Conservation (phyloP, 2,113 vertebrate species). For the Eulemur rufifrons region DNA sequence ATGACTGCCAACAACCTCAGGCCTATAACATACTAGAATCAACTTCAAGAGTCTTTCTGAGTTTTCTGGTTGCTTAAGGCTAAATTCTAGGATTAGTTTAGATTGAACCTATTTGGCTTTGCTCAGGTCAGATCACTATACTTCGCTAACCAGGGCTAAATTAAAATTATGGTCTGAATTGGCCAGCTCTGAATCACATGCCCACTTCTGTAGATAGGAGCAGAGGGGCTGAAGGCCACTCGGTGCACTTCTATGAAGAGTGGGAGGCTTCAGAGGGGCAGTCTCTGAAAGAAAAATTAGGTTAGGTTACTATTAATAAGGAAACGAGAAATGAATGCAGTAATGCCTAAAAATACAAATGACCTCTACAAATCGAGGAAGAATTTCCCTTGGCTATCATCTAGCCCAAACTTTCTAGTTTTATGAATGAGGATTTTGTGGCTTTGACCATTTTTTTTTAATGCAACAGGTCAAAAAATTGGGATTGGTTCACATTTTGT, state of each 20-base stretch:
- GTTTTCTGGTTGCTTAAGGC: neutral
- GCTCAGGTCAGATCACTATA: neutral
- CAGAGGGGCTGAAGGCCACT: neutral
- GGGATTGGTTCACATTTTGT: neutral
- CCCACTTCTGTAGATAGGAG: neutral
- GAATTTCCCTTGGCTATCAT: neutral
- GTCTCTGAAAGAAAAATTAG: neutral
- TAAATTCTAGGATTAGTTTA: neutral
- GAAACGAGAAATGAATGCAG: neutral
- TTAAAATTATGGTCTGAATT: neutral
- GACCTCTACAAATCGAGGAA: neutral
- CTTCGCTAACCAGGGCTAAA: neutral
- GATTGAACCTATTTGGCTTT: neutral
- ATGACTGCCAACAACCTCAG: neutral
- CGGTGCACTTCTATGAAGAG: neutral
- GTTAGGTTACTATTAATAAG: neutral
- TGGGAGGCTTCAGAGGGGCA: neutral
- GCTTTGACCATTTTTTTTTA: neutral
- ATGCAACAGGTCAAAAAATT: neutral
- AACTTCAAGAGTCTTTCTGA: neutral
- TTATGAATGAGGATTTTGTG: neutral
- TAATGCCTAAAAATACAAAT: neutral
- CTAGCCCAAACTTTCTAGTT: neutral
- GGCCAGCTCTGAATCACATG: neutral
- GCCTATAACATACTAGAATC: neutral